Evolutionary conservation across 2,113 vertebrate species (phyloP).

Genomic region (Phoenicopterus ruber): DNA sequence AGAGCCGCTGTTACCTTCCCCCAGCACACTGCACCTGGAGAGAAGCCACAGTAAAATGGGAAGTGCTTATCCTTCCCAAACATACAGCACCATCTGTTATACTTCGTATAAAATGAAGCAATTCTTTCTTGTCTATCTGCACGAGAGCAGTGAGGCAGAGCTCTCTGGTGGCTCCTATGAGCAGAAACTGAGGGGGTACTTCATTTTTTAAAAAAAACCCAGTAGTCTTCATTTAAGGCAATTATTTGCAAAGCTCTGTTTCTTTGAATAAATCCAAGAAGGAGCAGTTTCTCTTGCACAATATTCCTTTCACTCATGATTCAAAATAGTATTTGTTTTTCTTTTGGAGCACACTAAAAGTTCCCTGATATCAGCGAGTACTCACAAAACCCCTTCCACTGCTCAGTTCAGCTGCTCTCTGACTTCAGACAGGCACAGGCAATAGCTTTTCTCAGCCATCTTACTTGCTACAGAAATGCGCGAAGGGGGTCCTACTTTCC

Average conservation of each 20-base stretch:
- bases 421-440: not conserved
- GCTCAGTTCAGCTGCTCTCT: not conserved
- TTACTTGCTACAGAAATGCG: not conserved
- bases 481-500: not conserved
- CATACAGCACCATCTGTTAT: not conserved
- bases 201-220: not conserved
- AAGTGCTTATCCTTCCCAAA: not conserved
- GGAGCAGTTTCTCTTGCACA: not conserved
- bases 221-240: not conserved
- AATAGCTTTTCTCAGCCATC: not conserved
- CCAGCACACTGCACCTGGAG: not conserved
- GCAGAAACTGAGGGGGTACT: not conserved
- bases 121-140: not conserved
- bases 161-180: slow-evolving; percentile 26
- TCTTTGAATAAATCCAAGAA: not conserved
- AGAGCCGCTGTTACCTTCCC: not conserved
- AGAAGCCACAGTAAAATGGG: not conserved
- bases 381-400: not conserved
- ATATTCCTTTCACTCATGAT: not conserved
- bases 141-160: slow-evolving; percentile 5
- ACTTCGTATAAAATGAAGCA: not conserved
- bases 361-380: not conserved
- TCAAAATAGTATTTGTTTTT: not conserved
- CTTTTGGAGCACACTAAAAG: not conserved
- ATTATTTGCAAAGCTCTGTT: not conserved